Conservation (phyloP, 2,888 invertebrate species). For the Caenorhabditis sulstoni region DNA sequence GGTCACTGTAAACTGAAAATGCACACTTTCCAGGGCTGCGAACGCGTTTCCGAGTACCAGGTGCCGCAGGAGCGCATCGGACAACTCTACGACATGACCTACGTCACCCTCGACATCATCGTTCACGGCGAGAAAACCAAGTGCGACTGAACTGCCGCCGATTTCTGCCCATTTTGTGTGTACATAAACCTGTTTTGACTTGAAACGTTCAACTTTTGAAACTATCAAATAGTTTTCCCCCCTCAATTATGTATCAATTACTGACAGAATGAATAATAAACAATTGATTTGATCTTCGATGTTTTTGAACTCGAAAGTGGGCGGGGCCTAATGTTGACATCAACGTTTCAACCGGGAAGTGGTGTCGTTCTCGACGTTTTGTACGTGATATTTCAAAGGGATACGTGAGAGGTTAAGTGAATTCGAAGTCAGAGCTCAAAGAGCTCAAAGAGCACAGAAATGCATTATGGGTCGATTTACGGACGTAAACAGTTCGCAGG, state of each 20-base stretch:
- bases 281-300: too few species aligned
- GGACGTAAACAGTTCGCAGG: too few species aligned
- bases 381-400: too few species aligned
- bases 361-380: too few species aligned
- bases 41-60: slow-evolving; percentile 59
- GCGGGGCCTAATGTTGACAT: slow-evolving; percentile 4
- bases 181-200: slow-evolving; percentile 40
- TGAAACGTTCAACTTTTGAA: not conserved
- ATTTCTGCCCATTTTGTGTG: slow-evolving; percentile 13
- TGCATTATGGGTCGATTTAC: too few species aligned
- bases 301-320: not conserved
- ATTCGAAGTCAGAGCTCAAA: too few species aligned
- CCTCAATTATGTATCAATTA: not conserved
- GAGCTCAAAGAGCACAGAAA: too few species aligned
- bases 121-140: slow-evolving; percentile 62
- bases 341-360: too few species aligned
- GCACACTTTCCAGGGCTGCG: slow-evolving; percentile 56
- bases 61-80: slow-evolving; percentile 65
- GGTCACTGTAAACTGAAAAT: too few species aligned
- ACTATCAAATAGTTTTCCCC: not conserved
- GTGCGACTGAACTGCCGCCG: slow-evolving; percentile 39
- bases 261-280: too few species aligned
- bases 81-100: slow-evolving; percentile 68
- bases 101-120: slow-evolving; percentile 63
- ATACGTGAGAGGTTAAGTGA: too few species aligned